These are phyloP conservation scores for Istiophorus platypterus DNA, from an alignment of 2,113 vertebrate species.

Conservation along the genomic window DNA sequence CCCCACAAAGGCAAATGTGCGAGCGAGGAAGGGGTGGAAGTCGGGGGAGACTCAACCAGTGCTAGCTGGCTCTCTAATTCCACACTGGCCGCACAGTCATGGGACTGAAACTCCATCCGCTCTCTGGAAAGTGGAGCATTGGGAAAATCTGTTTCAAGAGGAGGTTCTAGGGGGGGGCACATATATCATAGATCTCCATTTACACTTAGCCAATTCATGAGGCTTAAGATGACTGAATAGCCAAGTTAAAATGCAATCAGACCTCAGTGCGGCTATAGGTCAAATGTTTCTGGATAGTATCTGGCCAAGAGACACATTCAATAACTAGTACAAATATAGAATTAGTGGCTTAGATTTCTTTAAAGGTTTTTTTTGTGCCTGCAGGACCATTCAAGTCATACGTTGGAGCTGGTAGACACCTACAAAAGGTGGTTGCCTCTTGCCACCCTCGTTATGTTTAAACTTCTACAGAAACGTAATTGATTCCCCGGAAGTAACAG, in stretches of 20 bases:
- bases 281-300: not conserved
- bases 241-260: not conserved
- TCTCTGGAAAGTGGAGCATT: constrained; percentile 47
- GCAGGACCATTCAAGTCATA: not conserved
- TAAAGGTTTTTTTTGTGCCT: not conserved
- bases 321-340: not conserved
- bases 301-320: not conserved
- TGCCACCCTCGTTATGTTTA: not conserved
- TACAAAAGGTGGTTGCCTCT: not conserved
- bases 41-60: constrained; percentile 45
- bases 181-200: constrained; percentile 18
- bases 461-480: not conserved
- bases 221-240: not conserved
- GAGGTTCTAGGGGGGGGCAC: constrained; percentile 27
- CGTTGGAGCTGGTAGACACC: not conserved
- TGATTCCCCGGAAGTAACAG: constrained; percentile 23
- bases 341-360: not conserved
- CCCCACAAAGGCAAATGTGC: constrained; percentile 57
- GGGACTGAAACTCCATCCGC: constrained; percentile 83
- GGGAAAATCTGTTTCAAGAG: constrained; percentile 50
- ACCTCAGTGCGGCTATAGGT: too few relatives aligned
- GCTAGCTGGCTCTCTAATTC: constrained; percentile 66
- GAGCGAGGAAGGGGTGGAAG: constrained; percentile 43
- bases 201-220: constrained; percentile 11
- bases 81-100: constrained; percentile 74